Evolutionary conservation across 2,113 vertebrate species (phyloP), one percentile per base, ranked within the genome.

Genomic region (Asarcornis scutulata): DNA sequence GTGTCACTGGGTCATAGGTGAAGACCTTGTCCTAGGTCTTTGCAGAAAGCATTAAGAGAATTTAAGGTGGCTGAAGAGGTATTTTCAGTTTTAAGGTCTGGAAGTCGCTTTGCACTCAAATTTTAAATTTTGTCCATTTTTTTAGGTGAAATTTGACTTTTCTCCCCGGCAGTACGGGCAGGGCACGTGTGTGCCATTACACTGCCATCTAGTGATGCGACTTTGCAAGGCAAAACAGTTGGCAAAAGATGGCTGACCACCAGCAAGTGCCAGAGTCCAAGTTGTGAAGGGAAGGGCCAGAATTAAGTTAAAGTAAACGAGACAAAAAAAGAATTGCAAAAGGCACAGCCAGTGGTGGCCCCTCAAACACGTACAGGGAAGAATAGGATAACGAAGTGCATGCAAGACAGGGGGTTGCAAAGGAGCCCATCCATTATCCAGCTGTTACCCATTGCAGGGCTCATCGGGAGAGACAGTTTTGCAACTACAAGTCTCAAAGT

Each of bases 181-280:
- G 89, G 88, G 93, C 76, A 66, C 75, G 92, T 96, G 94, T 93
- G 91, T 96, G 97, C 97, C 97, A 95, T 96, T 29, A 63, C 91
- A 97, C 83, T 96, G 96, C 96, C 97, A 97, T 84, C 96, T 97
- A 96, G 97, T 93, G 97, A 89, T 96, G 91, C 22, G 86, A 96
- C 66, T 9, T 26, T 29, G 96, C 86, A 94, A 96, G 93, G 92
- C 79, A 74, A 52, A 90, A 11, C 0, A 83, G 60, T 90, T 76
- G 48, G 36, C 58, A 34, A 74, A 60, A 56, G 68, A 88, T 90
- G 97, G 91, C 36, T 90, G 80, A 52, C 91, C 87, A 53, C 8
- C 76, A 7, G 82, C 77, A 40, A 79, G 58, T 17, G 71, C 60
- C n/a, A 3, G 8, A 44, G 46, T 3, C 53, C 90, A 13, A 56